A percentile compares a stretch with the other conserved stretches of the same genome.
Evolutionary conservation across 2,797 vertebrate species (phyloP).

Genomic region (Syncerus caffer): DNA sequence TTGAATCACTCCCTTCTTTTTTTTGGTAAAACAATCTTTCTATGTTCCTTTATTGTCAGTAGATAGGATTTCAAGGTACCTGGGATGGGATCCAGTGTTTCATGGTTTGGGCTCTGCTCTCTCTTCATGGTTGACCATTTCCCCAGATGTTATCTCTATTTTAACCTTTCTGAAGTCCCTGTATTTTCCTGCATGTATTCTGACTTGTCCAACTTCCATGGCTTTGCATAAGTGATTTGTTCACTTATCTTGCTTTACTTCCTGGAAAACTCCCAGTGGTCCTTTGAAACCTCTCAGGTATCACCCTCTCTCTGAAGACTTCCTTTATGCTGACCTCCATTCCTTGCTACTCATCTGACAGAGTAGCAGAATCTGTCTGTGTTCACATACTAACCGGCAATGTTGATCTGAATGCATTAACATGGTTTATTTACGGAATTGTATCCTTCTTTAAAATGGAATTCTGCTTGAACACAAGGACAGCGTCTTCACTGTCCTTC

Average conservation of each 20-base stretch:
- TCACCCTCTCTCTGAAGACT: not conserved
- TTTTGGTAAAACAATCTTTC: not conserved
- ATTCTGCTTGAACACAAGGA: not conserved
- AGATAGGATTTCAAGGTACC: not conserved
- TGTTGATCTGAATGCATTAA: not conserved
- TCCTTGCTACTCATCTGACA: not conserved
- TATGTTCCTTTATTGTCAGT: not conserved
- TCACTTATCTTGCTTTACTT: not conserved
- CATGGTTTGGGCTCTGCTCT: not conserved
- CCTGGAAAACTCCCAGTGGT: not conserved
- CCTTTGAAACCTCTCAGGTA: not conserved
- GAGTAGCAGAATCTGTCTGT: not conserved
- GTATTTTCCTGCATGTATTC: not conserved
- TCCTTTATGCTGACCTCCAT: not conserved
- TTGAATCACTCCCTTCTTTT: not conserved
- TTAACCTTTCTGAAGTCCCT: not conserved
- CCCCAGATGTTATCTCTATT: accelerated
- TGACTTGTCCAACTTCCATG: not conserved
- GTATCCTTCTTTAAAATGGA: not conserved
- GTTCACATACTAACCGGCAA: not conserved
- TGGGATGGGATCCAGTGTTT: not conserved
- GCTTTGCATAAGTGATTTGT: not conserved
- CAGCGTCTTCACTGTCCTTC: not conserved
- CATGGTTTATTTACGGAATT: not conserved
- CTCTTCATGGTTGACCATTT: not conserved